These are phyloP conservation scores for Chelonoidis abingdonii DNA, from an alignment of 2,113 vertebrate species.

Conservation along the genomic window DNA sequence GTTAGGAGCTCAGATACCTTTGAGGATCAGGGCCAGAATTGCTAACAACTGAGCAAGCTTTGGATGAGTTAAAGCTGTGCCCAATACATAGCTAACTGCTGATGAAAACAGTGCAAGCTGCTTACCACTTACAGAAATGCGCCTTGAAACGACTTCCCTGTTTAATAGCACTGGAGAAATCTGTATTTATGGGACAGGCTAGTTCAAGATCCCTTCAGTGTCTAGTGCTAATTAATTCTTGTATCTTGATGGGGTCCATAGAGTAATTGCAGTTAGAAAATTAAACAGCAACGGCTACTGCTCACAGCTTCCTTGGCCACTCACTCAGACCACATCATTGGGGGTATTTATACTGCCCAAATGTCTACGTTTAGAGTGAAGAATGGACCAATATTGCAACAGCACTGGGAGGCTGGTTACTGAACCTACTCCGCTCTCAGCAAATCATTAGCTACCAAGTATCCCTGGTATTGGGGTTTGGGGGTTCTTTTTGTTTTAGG, in stretches of 20 bases:
- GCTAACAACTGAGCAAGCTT: background rate
- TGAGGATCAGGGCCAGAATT: background rate
- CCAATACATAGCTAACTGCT: background rate
- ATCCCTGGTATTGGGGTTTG: accelerated
- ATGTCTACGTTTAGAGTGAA: background rate
- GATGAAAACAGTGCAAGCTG: background rate
- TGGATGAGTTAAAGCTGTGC: background rate
- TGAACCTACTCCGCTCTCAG: background rate
- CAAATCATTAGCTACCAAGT: accelerated
- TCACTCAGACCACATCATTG: background rate
- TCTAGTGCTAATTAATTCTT: accelerated
- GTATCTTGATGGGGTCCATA: accelerated
- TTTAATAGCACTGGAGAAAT: accelerated
- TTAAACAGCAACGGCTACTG: background rate
- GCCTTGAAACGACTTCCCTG: background rate
- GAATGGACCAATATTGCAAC: accelerated
- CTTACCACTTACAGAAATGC: background rate
- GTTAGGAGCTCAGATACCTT: background rate
- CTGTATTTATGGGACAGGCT: background rate
- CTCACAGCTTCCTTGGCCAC: accelerated
- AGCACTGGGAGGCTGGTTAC: background rate
- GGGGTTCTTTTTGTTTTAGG: background rate
- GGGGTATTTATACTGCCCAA: accelerated
- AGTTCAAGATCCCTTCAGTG: background rate
- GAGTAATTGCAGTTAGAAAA: background rate